Evolutionary conservation across 1,140 invertebrate genomes (phyloP).

Genomic region (Cotesia typhae): DNA sequence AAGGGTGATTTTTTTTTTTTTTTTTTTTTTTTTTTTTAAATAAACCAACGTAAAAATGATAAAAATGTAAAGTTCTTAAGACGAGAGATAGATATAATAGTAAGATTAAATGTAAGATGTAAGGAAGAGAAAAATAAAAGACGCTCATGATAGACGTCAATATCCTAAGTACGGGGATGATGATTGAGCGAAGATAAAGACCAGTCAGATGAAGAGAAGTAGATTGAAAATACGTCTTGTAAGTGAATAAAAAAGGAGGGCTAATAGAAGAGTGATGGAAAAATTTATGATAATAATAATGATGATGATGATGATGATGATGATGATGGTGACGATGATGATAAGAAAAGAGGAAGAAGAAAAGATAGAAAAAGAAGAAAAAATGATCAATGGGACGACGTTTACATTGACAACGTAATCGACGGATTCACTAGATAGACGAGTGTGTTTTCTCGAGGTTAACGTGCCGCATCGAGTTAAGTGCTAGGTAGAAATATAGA

Average conservation of each 20-base stretch:
- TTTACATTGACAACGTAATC: slow-evolving; percentile 33
- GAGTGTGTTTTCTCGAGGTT: slow-evolving; percentile 28
- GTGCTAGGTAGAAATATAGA: slow-evolving; percentile 18
- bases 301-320: too few species aligned
- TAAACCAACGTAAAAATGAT: slow-evolving; percentile 13
- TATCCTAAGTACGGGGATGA: slow-evolving; percentile 15
- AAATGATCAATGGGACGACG: slow-evolving; percentile 22
- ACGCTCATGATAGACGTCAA: slow-evolving; percentile 28
- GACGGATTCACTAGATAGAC: slow-evolving; percentile 21
- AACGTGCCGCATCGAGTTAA: slow-evolving; percentile 23
- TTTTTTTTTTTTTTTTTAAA: too few species aligned
- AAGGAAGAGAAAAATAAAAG: slow-evolving; percentile 18
- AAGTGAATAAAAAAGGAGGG: too few species aligned
- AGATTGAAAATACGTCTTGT: slow-evolving; percentile 27
- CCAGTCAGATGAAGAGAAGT: slow-evolving; percentile 23
- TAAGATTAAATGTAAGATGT: neutral
- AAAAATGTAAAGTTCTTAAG: neutral
- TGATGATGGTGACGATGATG: too few species aligned
- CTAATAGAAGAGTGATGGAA: neutral
- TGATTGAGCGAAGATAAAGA: slow-evolving; percentile 23
- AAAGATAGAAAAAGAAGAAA: neutral
- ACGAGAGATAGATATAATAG: neutral
- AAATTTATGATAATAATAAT: neutral
- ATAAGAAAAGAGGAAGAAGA: too few species aligned
- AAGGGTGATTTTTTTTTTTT: too few species aligned